These are phyloP conservation scores for Jacana jacana DNA, from an alignment of 2,113 vertebrate genomes.

Conservation along the genomic window DNA sequence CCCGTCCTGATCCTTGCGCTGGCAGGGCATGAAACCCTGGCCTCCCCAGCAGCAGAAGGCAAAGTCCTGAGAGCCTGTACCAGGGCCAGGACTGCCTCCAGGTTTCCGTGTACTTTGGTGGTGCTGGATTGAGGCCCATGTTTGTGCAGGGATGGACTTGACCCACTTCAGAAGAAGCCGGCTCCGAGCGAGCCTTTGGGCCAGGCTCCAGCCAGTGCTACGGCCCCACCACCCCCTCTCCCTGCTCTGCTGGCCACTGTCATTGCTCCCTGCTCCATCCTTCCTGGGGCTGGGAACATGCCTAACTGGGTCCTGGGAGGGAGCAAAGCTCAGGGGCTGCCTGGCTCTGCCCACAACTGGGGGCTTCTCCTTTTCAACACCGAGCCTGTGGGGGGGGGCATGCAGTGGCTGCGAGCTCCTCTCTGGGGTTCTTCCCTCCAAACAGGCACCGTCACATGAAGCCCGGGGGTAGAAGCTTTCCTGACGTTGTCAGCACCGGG, in stretches of 20 bases:
- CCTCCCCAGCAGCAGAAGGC: background rate
- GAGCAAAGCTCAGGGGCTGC: background rate
- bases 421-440: background rate
- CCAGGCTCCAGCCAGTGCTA: rapidly evolving
- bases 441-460: background rate
- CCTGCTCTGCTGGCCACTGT: rapidly evolving
- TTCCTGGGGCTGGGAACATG: rapidly evolving
- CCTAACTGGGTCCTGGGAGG: background rate
- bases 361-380: background rate
- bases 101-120: background rate
- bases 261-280: background rate
- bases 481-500: constrained; percentile 22
- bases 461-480: background rate
- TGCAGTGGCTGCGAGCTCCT: background rate
- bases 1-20: rapidly evolving
- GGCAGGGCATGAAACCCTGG: background rate
- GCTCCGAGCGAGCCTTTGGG: background rate
- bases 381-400: rapidly evolving
- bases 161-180: background rate
- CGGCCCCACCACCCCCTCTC: rapidly evolving
- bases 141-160: constrained; percentile 11
- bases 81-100: background rate
- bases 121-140: background rate
- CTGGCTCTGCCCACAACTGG: rapidly evolving
- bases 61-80: background rate